Conservation (phyloP, 2,888 invertebrate species). For the Cylindroiulus punctatus region DNA sequence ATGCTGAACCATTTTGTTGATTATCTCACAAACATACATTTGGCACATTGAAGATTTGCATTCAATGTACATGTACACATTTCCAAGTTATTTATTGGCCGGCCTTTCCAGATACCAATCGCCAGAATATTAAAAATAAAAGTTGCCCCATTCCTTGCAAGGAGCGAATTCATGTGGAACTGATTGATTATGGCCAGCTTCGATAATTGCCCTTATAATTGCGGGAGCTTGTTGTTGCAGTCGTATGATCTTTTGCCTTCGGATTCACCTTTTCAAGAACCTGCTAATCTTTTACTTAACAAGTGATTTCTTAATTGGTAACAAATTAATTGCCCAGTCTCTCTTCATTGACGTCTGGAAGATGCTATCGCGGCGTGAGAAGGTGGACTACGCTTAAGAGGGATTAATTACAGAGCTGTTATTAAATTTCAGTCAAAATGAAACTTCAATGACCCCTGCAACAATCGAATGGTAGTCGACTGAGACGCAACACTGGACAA, state of each 20-base stretch:
- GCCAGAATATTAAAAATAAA: not conserved
- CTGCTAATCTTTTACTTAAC: conserved; percentile 31
- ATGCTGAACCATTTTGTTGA: no score
- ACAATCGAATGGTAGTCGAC: not conserved
- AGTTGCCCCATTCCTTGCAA: not conserved
- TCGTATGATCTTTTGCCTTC: not conserved
- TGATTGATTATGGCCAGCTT: conserved; percentile 2
- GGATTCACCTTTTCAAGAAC: conserved; percentile 29
- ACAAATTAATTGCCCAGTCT: conserved; percentile 22
- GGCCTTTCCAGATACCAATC: not conserved
- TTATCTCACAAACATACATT: no score
- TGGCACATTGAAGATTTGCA: no score
- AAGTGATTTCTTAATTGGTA: conserved; percentile 42
- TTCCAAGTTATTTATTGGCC: not conserved
- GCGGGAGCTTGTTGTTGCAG: not conserved
- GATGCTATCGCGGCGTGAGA: not conserved
- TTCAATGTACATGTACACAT: no score
- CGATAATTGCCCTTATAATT: conserved; percentile 11
- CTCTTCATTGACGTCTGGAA: not conserved
- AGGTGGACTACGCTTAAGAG: not conserved
- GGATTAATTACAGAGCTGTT: conserved; percentile 34
- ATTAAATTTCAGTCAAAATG: conserved; percentile 42
- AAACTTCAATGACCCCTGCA: not conserved
- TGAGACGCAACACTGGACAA: not conserved
- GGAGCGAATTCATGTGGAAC: not conserved